Conservation (phyloP, 2,888 invertebrate species). For the Tenthredo scrophulariae region DNA sequence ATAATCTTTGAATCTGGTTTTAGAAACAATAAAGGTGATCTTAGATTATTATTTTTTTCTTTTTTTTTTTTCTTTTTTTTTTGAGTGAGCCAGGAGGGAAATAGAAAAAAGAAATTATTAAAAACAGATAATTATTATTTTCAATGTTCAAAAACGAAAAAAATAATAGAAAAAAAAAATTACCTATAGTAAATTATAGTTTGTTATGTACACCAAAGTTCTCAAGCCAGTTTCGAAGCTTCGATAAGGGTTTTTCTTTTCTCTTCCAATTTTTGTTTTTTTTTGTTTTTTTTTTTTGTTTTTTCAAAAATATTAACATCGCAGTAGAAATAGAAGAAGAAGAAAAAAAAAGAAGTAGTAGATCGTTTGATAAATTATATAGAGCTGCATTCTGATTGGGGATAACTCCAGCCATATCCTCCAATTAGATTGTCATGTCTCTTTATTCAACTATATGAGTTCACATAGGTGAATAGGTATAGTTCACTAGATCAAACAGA, state of each 20-base stretch:
- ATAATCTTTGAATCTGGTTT: not conserved
- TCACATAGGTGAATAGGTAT: too few relatives aligned
- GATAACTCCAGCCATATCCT: slow-evolving; percentile 88
- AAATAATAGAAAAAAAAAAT: too few relatives aligned
- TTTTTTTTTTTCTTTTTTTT: too few relatives aligned
- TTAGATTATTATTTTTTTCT: too few relatives aligned
- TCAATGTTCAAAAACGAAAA: too few relatives aligned
- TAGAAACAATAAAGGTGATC: too few relatives aligned
- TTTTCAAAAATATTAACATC: not conserved
- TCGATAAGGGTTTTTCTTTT: not conserved
- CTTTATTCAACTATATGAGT: not conserved
- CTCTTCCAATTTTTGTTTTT: too few relatives aligned
- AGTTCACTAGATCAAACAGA: not conserved
- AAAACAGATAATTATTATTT: too few relatives aligned
- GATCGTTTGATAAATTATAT: not conserved
- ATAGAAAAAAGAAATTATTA: too few relatives aligned
- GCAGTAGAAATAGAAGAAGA: not conserved
- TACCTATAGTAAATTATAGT: too few relatives aligned
- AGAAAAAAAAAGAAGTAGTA: not conserved
- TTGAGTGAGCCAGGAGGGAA: too few relatives aligned
- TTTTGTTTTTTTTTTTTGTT: not conserved
- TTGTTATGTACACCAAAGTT: too few relatives aligned
- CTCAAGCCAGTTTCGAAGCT: not conserved
- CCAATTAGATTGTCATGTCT: slow-evolving; percentile 80
- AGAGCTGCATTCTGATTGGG: slow-evolving; percentile 83